Evolutionary conservation across 1,140 invertebrate species (phyloP).

Genomic region (Ladona fulva): DNA sequence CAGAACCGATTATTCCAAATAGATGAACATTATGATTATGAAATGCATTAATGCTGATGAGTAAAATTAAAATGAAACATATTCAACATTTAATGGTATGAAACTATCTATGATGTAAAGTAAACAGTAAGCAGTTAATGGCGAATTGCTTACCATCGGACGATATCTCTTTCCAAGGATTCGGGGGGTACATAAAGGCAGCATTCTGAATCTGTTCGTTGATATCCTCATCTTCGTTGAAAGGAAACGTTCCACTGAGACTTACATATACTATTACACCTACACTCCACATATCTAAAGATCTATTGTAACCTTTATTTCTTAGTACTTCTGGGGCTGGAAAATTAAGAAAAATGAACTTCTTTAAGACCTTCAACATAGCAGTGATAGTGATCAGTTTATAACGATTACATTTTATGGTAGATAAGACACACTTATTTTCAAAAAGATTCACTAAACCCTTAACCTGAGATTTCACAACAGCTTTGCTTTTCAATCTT

Average conservation of each 20-base stretch:
- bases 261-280: conserved; percentile 98
- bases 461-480: no score
- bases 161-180: conserved; percentile 98
- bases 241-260: conserved; percentile 94
- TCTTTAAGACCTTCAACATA: no score
- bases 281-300: conserved; percentile 99
- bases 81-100: conserved; percentile 19
- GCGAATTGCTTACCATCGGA: conserved; percentile 60
- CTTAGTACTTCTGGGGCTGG: conserved; percentile 94
- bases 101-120: conserved; percentile 15
- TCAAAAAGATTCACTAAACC: no score
- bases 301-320: conserved; percentile 98
- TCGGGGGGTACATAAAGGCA: conserved; percentile 98
- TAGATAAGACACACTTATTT: no score
- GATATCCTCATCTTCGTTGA: conserved; percentile 99
- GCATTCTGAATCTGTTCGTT: conserved; percentile 99
- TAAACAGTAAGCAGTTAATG: not conserved
- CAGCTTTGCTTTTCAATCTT: no score
- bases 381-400: no score
- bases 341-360: conserved; percentile 24
- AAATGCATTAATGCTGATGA: not conserved
- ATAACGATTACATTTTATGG: no score
- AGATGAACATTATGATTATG: no score
- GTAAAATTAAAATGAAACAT: not conserved
- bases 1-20: no score